phyloP scores from a whole-genome alignment of 30 jellyfish, hydroid and myxozoan species.

The Sanderia malayensis region DNA sequence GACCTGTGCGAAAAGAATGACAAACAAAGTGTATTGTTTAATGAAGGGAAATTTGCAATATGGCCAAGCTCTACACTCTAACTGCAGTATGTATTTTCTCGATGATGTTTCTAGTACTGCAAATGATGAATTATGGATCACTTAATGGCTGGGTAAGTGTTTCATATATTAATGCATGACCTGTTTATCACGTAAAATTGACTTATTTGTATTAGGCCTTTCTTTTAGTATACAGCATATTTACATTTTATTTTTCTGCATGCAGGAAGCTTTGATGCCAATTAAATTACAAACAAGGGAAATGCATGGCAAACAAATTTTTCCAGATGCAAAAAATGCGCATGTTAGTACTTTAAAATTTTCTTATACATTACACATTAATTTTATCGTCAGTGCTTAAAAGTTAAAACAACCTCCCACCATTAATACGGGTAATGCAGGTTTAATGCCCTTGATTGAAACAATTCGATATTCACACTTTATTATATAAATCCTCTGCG shows the following conservation, averaged over 20 bases:
- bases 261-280: no score
- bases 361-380: not conserved
- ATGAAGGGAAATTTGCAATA: not conserved
- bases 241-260: no score
- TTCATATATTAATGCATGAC: no score
- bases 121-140: slow-evolving; percentile 19
- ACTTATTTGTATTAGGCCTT: no score
- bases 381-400: no score
- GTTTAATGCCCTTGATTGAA: not conserved
- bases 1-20: no score
- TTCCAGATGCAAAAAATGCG: not conserved
- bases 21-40: not conserved
- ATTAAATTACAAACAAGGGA: no score
- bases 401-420: no score
- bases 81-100: not conserved
- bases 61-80: not conserved
- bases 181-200: no score
- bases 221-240: no score
- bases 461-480: not conserved
- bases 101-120: slow-evolving; percentile 11
- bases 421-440: no score
- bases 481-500: not conserved
- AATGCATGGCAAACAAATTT: no score
- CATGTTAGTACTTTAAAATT: not conserved
- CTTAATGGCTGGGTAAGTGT: slow-evolving; percentile 41